Percentiles rank a stretch among this genome's conserved stretches.
Conservation (phyloP, 2,888 invertebrate species). For the Pegoplata infirma region DNA sequence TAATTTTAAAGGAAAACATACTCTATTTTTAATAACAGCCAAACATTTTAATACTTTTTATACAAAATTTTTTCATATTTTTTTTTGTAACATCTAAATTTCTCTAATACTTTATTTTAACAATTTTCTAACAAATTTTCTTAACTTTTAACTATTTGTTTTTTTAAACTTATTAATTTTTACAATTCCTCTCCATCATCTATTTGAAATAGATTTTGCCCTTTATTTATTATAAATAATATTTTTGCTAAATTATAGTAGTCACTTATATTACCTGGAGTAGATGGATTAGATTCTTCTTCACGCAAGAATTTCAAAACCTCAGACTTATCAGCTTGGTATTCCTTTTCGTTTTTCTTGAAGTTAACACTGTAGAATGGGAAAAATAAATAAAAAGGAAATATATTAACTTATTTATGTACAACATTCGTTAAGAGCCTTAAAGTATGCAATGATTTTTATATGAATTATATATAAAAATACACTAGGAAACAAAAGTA, state of each 20-base stretch:
- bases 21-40: not conserved
- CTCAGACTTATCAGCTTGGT: slow-evolving; percentile 91
- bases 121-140: not conserved
- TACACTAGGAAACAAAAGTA: not conserved
- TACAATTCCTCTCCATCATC: slow-evolving; percentile 69
- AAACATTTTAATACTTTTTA: not conserved
- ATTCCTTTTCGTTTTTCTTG: slow-evolving; percentile 95
- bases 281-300: slow-evolving; percentile 85
- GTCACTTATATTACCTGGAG: slow-evolving; percentile 81
- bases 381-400: slow-evolving; percentile 12
- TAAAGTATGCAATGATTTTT: slow-evolving; percentile 65
- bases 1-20: not conserved
- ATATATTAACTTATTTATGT: too few species aligned
- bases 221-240: slow-evolving; percentile 72
- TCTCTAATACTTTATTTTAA: not conserved
- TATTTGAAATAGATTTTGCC: slow-evolving; percentile 70
- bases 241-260: slow-evolving; percentile 73
- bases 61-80: too few species aligned
- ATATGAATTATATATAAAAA: not conserved
- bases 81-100: too few species aligned
- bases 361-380: slow-evolving; percentile 90
- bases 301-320: slow-evolving; percentile 94
- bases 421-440: slow-evolving; percentile 47
- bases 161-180: not conserved
- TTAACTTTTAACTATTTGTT: not conserved